phyloP scores from a whole-genome alignment of 2,797 vertebrate genomes.

The Enteromius thamalakanensis region DNA sequence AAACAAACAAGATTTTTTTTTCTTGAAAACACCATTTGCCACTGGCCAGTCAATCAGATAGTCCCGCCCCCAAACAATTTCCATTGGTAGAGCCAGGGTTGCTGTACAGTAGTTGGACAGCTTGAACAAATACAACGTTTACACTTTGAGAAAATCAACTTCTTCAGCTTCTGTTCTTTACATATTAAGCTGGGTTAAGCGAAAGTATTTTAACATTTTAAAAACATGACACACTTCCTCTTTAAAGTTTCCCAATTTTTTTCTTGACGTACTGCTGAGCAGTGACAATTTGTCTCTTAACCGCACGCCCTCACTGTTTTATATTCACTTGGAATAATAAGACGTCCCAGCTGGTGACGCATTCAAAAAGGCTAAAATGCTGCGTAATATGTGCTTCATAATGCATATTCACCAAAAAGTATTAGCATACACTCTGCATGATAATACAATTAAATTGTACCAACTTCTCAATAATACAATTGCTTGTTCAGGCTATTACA shows the following conservation, averaged over 20 bases:
- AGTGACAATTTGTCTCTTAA: slow-evolving; percentile 24
- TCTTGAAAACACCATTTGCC: not conserved
- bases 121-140: not conserved
- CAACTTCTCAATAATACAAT: slow-evolving; percentile 54
- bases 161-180: not conserved
- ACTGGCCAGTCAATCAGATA: not conserved
- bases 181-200: not conserved
- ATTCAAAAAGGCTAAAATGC: slow-evolving; percentile 36
- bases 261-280: not conserved
- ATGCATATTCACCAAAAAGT: slow-evolving; percentile 48
- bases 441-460: slow-evolving; percentile 25
- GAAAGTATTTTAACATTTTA: not conserved
- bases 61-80: not conserved
- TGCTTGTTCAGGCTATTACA: slow-evolving; percentile 53
- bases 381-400: slow-evolving; percentile 32
- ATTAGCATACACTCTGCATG: slow-evolving; percentile 51
- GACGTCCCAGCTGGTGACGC: slow-evolving; percentile 2
- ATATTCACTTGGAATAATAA: slow-evolving; percentile 1
- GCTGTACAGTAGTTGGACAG: not conserved
- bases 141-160: not conserved
- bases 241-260: not conserved
- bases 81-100: not conserved
- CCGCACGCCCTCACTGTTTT: slow-evolving; percentile 16
- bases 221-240: not conserved
- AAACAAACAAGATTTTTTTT: not conserved